These are phyloP conservation scores for Geotrupes spiniger DNA, from an alignment of 2,888 invertebrate genomes.

Conservation along the genomic window DNA sequence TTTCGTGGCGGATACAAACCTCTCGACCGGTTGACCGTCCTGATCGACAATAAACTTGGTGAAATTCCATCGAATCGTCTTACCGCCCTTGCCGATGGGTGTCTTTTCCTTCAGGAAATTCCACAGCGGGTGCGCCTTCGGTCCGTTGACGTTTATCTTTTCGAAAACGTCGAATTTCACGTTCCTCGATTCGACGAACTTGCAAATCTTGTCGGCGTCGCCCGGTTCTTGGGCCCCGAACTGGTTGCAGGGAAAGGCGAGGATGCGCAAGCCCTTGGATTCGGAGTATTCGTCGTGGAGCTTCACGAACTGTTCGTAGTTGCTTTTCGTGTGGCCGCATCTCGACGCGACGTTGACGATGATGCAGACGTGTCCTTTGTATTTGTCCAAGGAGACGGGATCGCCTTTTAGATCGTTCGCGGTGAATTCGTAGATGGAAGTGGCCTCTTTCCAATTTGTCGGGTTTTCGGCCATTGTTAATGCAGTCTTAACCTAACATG, in stretches of 20 bases:
- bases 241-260: constrained; percentile 88
- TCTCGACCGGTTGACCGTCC: constrained; percentile 66
- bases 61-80: constrained; percentile 87
- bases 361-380: constrained; percentile 77
- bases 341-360: constrained; percentile 90
- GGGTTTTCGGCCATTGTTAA: constrained; percentile 3
- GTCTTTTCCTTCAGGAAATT: constrained; percentile 60
- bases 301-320: constrained; percentile 80
- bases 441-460: constrained; percentile 63
- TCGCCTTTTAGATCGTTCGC: constrained; percentile 81
- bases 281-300: constrained; percentile 72
- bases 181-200: constrained; percentile 58
- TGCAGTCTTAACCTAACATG: not conserved
- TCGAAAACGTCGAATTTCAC: constrained; percentile 72
- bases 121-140: constrained; percentile 63
- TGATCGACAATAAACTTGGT: constrained; percentile 80
- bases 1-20: constrained; percentile 52
- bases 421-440: constrained; percentile 78
- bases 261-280: constrained; percentile 67
- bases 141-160: constrained; percentile 69
- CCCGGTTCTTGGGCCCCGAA: constrained; percentile 74
- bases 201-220: constrained; percentile 60
- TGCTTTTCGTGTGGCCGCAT: constrained; percentile 78
- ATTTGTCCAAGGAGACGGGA: constrained; percentile 73
- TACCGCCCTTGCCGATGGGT: constrained; percentile 54